Base-by-base conservation (phyloP, 2,888 invertebrate species). In the Oeneis ivallda region DNA sequence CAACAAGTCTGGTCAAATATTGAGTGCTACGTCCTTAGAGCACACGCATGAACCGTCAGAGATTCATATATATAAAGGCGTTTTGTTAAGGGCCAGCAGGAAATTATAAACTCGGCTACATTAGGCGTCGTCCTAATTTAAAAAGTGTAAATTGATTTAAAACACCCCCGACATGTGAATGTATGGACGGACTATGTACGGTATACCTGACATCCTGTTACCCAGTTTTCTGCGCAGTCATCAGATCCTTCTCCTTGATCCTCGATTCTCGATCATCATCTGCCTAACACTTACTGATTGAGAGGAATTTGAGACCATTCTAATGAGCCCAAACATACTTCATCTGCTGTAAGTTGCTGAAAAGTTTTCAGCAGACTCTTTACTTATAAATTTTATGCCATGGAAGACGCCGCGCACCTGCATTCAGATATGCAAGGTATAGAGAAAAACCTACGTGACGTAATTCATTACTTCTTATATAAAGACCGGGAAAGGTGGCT, bases 41-140 rank as follows among this genome's bases (percentile, higher is more conserved):
- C 83, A 82, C 52, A 74, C 72, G 3, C 83, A 82, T 52, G 71
- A 68, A 0, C 79, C 77, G 3, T 79, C 81, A 0, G 58, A 67
- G 0, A 70, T 79, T 5, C 61, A 70, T 19, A 70, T 80, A 54
- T 66, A 66, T 53, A 68, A 74, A 26, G 75, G 75, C 8, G 59
- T 74, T 37, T 45, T 75, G 8, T 63, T 71, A 3, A 74, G 72
- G 54, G 62, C 71, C 6, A 64, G 67, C 15, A 73, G 67, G 57
- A 64, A 64, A 39, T 10, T 50, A 37, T 37, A 9, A 37, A 37
- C 8, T 7, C 37, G 4, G 37, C 32, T 34, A 37, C 7, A 5
- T 37, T 26, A 26, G 26, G 26, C 26, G 5, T 26, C 26, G 26
- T 26, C 26, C n/a, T n/a, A n/a, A n/a, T n/a, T n/a, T n/a, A n/a